Evolutionary conservation across 2,888 invertebrate genomes (phyloP).

Genomic region (Cryptus armator): DNA sequence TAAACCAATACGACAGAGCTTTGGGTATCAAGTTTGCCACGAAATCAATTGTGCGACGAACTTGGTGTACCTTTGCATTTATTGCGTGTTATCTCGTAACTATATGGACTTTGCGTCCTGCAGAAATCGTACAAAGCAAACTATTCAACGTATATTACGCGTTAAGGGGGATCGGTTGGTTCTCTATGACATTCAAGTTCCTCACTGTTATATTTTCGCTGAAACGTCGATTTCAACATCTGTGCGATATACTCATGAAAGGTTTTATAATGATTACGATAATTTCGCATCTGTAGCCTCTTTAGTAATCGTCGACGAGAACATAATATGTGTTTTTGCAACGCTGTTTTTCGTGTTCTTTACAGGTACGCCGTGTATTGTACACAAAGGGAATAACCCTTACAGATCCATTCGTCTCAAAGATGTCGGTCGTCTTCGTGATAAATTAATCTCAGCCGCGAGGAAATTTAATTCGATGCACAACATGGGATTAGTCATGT

Average conservation of each 20-base stretch:
- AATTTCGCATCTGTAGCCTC: no score
- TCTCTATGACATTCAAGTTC: slow-evolving; percentile 2
- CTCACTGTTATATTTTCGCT: neutral
- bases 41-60: neutral
- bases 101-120: neutral
- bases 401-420: slow-evolving; percentile 2
- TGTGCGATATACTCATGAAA: neutral
- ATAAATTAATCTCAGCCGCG: slow-evolving; percentile 4
- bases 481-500: neutral
- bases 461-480: neutral
- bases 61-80: neutral
- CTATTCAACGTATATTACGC: neutral
- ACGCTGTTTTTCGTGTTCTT: no score
- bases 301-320: no score
- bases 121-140: neutral
- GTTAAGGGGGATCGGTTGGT: neutral
- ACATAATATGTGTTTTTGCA: no score
- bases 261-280: neutral
- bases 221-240: slow-evolving; percentile 31
- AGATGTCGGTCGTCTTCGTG: slow-evolving; percentile 14
- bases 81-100: neutral
- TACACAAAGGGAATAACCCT: neutral
- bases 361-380: neutral
- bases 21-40: slow-evolving; percentile 2
- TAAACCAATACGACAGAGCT: slow-evolving; percentile 6